phyloP scores from a whole-genome alignment of 2,113 vertebrate genomes.

The Panurus biarmicus region DNA sequence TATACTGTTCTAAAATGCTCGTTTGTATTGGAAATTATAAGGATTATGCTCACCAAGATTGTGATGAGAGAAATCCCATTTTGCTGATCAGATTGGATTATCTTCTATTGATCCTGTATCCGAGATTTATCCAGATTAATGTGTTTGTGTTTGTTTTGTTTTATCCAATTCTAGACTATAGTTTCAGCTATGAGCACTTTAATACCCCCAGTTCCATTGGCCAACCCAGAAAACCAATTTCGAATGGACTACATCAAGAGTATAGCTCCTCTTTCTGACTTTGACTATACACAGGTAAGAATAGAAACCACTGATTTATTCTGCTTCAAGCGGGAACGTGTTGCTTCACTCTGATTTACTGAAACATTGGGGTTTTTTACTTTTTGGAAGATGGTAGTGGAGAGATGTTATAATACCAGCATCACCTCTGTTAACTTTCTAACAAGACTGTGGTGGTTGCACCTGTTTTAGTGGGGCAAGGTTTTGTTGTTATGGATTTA shows the following conservation, averaged over 20 bases:
- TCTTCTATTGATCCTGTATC: conserved; percentile 23
- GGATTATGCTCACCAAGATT: not conserved
- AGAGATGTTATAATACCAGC: not conserved
- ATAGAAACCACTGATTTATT: not conserved
- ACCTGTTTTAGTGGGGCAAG: not conserved
- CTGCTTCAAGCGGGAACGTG: not conserved
- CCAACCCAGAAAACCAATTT: conserved; percentile 96
- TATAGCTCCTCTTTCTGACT: conserved; percentile 96
- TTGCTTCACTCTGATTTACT: not conserved
- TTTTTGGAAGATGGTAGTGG: not conserved
- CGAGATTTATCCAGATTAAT: conserved; percentile 41
- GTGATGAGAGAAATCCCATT: conserved; percentile 57
- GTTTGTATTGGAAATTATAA: not conserved
- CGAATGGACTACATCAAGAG: conserved; percentile 98
- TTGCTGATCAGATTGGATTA: conserved; percentile 61
- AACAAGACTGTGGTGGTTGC: not conserved
- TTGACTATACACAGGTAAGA: conserved; percentile 96
- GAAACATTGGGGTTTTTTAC: not conserved
- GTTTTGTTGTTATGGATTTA: not conserved
- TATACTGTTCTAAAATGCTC: conserved; percentile 32
- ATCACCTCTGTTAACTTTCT: not conserved
- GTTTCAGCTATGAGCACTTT: conserved; percentile 99
- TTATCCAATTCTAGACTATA: conserved; percentile 83
- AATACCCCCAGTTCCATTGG: conserved; percentile 95
- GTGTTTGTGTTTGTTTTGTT: conserved; percentile 16